Percentiles rank a stretch among this genome's conserved stretches.
Conservation (phyloP, 2,888 invertebrate genomes). For the Cheilosia vulpina region DNA sequence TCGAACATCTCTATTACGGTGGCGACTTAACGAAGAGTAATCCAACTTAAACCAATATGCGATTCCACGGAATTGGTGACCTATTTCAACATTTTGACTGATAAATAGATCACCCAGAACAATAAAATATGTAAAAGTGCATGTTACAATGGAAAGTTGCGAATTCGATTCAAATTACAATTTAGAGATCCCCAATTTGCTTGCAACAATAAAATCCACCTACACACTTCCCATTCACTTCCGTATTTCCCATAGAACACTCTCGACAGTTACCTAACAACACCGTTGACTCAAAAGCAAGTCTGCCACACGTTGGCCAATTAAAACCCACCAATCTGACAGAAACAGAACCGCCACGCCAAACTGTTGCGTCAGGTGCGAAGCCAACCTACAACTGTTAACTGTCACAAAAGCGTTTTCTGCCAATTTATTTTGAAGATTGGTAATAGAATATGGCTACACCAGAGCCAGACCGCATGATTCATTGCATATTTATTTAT, state of each 20-base stretch:
- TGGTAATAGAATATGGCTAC: slow-evolving; percentile 19
- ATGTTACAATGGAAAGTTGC: too few species aligned
- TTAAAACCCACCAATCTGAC: neutral
- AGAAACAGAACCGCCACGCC: neutral
- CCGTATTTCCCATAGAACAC: neutral
- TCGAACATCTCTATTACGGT: too few species aligned
- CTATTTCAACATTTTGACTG: too few species aligned
- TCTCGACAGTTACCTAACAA: neutral
- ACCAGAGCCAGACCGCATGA: slow-evolving; percentile 23
- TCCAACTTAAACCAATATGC: too few species aligned
- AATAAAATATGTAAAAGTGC: too few species aligned
- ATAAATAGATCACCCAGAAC: too few species aligned
- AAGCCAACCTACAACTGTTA: slow-evolving; percentile 5
- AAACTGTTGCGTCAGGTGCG: slow-evolving; percentile 10
- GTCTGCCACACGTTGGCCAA: neutral
- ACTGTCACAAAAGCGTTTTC: slow-evolving; percentile 25
- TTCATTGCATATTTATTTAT: slow-evolving; percentile 59
- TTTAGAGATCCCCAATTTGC: too few species aligned
- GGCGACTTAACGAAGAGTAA: too few species aligned
- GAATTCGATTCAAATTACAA: too few species aligned
- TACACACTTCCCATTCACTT: neutral
- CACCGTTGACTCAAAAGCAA: neutral
- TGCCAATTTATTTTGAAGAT: slow-evolving; percentile 31
- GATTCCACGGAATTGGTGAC: too few species aligned
- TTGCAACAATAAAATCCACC: too few species aligned